phyloP scores from a whole-genome alignment of 2,797 vertebrate species.

The Sternarchorhynchus goeldii region DNA sequence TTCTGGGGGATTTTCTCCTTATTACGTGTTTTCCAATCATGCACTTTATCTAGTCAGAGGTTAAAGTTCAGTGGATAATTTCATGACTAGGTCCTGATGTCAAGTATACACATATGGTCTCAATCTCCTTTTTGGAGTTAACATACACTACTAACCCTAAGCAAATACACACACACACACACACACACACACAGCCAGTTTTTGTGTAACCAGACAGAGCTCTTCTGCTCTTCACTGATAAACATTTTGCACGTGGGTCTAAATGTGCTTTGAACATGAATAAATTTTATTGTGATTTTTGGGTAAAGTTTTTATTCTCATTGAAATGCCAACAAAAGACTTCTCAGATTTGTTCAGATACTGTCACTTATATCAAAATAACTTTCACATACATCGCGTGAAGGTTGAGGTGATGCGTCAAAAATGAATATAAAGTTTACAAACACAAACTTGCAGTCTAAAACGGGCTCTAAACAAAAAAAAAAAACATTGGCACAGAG shows the following conservation, averaged over 20 bases:
- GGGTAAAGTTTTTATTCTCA: slow-evolving; percentile 14
- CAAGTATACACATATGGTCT: background rate
- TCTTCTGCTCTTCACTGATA: slow-evolving; percentile 48
- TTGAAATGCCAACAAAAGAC: background rate
- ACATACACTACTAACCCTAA: background rate
- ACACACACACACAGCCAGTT: slow-evolving; percentile 21
- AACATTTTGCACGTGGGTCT: slow-evolving; percentile 65
- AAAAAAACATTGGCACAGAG: background rate
- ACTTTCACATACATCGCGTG: slow-evolving; percentile 8
- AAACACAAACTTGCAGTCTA: background rate
- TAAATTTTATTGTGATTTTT: slow-evolving; percentile 58
- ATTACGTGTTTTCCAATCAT: slow-evolving; percentile 31
- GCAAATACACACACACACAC: slow-evolving; percentile 3
- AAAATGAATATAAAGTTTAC: background rate
- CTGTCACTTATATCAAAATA: background rate
- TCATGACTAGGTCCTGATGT: slow-evolving; percentile 13
- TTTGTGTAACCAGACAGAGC: background rate
- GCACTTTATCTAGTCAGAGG: slow-evolving; percentile 43
- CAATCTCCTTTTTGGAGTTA: too few species aligned
- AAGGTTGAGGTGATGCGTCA: background rate
- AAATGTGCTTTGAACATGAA: slow-evolving; percentile 61
- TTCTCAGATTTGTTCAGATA: background rate
- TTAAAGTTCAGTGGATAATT: background rate
- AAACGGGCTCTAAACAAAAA: background rate
- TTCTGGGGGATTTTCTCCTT: background rate